Base-by-base conservation (phyloP, 2,888 invertebrate genomes). In the Clepsis dumicolana region DNA sequence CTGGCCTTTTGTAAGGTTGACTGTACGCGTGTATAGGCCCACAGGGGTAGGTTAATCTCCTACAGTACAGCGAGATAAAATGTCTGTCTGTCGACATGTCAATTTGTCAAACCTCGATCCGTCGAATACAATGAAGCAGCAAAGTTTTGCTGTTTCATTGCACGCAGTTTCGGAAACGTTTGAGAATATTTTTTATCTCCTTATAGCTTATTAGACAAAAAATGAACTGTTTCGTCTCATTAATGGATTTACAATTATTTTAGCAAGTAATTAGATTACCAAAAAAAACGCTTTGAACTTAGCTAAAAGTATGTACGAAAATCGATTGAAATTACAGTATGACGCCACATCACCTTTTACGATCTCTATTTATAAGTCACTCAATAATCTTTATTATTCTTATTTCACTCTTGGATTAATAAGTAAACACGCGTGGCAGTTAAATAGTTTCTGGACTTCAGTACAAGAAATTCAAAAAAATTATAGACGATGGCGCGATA, bases 401-500 rank as follows among this genome's bases (percentile, higher is more conserved):
- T n/a, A n/a, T n/a, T n/a, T n/a, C 14, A n/a, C 38, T 2, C 4
- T 5, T n/a, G 5, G 38, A 38, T 4, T 38, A 38, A 38, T n/a
- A 38, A 38, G 12, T 38, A 14, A 38, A n/a, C 1, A 3, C 38
- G 38, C 0, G 10, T 21, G 21, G 21, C 48, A 21, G 12, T 48
- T 12, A 48, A 48, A 48, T 29, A 61, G 24, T 21, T 41, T 53
- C 29, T 54, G 44, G 41, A 29, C 41, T 54, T 63, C 38, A 56
- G 56, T 57, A 18, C 44, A 29, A 18, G 32, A 16, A 62, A 41
- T 67, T 64, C 24, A 64, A 53, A 32, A 66, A 70, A 70, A 63
- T 59, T 65, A 71, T 66, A 61, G 61, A 60, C 64, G 50, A 44
- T 61, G 50, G 53, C 44, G 29, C 65, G 74, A 74, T 74, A 74